phyloP scores from a whole-genome alignment of 2,888 invertebrate genomes.

The Corbicula japonica region DNA sequence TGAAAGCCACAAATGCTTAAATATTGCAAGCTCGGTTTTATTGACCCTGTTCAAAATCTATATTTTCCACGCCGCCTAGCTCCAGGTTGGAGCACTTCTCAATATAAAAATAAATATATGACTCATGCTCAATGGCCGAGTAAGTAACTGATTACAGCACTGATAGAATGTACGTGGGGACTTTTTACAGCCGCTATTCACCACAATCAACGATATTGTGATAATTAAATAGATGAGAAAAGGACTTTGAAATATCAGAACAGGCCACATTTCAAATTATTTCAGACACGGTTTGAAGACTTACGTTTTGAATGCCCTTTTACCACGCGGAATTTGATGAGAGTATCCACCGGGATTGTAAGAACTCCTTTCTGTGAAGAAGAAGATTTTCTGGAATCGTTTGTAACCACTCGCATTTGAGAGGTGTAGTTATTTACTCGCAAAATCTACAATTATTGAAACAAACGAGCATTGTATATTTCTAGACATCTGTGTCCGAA shows the following conservation, averaged over 20 bases:
- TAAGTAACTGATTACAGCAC: no score
- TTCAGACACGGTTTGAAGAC: neutral
- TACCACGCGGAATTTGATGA: slow-evolving; percentile 53
- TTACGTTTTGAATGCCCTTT: slow-evolving; percentile 41
- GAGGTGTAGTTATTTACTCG: slow-evolving; percentile 60
- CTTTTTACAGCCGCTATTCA: no score
- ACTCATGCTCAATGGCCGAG: no score
- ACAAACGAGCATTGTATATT: neutral
- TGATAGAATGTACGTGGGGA: no score
- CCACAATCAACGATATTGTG: neutral
- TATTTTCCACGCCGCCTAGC: no score
- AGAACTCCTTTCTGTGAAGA: slow-evolving; percentile 34
- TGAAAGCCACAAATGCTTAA: no score
- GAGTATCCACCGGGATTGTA: slow-evolving; percentile 61
- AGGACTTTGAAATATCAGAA: neutral
- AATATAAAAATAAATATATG: no score
- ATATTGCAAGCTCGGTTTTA: no score
- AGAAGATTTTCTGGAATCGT: slow-evolving; percentile 24
- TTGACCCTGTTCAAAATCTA: no score
- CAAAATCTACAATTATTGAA: slow-evolving; percentile 42
- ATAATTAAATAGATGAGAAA: neutral
- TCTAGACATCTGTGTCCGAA: neutral
- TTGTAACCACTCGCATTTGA: slow-evolving; percentile 56
- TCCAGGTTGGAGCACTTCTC: no score
- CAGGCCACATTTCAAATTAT: neutral